Base-by-base conservation (phyloP, 2,888 invertebrate species). In the Podabrus alpinus region DNA sequence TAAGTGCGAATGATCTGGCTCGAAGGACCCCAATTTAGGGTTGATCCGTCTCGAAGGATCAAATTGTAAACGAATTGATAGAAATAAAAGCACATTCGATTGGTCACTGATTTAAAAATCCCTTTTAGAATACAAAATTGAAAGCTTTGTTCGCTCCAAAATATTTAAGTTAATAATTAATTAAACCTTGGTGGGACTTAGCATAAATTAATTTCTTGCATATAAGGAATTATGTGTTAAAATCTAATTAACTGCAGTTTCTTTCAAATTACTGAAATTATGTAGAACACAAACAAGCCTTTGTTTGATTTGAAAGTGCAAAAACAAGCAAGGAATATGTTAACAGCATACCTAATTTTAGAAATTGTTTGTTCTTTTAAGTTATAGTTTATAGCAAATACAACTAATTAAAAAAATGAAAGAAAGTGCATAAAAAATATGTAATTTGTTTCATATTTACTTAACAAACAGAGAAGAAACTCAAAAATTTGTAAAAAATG, bases 401-500 rank as follows among this genome's bases (percentile, higher is more conserved):
- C 21, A 69, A 64, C 64, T 45, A 17, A 16, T 66, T 71, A 71
- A 24, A 71, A 70, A 66, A 59, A 60, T 19, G 15, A 66, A 71
- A 66, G 68, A 72, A 72, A 72, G 72, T 29, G 45, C 25, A 59
- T 66, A 61, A 16, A 24, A 72, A 68, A 68, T 10, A 67, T 21
- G 9, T 17, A 16, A 66, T 66, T 29, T 21, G 25, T 66, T 25
- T 66, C 66, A 66, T 72, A 61, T 72, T 66, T 71, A 60, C 13
- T 68, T 72, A 72, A 68, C 68, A 72, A 72, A 72, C 68, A 62
- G 62, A 72, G 66, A 68, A 72, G 71, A 72, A 68, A 68, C 21
- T 66, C 59, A 3, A 19, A 71, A 21, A 21, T 29, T 64, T 19
- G 64, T 64, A 59, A 45, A 29, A 21, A 19, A 17, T 70, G 70